Conservation (phyloP, 2,888 invertebrate species). For the Melanotus villosus region DNA sequence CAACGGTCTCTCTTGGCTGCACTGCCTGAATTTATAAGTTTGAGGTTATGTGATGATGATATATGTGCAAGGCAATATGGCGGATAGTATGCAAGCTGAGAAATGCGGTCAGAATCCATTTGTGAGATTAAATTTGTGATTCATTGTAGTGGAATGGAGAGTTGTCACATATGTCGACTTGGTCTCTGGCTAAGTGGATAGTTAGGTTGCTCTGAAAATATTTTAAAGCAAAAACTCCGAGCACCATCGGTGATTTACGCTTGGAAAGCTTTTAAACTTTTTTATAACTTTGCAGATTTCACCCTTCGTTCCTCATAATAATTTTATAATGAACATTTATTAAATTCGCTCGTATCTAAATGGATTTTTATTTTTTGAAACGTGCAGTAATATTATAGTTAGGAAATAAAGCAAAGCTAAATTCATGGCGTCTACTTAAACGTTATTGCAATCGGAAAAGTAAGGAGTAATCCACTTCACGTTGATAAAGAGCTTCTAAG, state of each 20-base stretch:
- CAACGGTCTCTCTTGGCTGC: background rate
- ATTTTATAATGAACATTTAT: no score
- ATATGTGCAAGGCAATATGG: constrained; percentile 67
- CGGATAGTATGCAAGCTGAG: constrained; percentile 58
- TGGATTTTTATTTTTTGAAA: no score
- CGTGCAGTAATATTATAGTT: no score
- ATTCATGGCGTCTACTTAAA: no score
- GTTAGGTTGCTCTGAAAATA: constrained; percentile 67
- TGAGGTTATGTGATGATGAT: constrained; percentile 60
- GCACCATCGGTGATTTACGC: background rate
- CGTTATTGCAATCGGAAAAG: no score
- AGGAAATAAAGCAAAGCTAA: no score
- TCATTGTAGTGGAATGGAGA: constrained; percentile 72
- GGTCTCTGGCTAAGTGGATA: constrained; percentile 68
- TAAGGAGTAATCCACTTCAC: no score
- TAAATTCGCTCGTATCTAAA: background rate
- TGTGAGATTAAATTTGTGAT: constrained; percentile 82
- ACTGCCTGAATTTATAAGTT: constrained; percentile 51
- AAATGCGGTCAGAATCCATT: constrained; percentile 71
- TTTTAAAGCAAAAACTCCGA: constrained; percentile 56
- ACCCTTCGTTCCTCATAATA: background rate
- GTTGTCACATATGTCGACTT: constrained; percentile 77
- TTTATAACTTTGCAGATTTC: background rate
- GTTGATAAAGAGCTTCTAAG: background rate
- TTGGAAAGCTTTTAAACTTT: background rate